These are phyloP conservation scores for Falco cherrug DNA, from an alignment of 2,797 vertebrate species.

Conservation along the genomic window DNA sequence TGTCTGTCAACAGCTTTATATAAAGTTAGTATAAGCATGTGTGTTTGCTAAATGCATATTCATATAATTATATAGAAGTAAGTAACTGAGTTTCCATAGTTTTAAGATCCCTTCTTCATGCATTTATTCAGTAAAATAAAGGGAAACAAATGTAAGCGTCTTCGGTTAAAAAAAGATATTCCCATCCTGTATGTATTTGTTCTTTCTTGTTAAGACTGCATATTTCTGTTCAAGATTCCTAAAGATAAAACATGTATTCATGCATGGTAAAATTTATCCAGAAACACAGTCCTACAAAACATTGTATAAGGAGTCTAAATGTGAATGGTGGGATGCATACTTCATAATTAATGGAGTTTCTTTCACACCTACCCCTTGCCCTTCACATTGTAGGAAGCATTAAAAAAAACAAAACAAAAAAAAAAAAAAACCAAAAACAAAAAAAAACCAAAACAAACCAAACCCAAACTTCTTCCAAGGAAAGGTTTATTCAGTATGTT, in stretches of 20 bases:
- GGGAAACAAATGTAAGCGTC: background rate
- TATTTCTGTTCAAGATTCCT: background rate
- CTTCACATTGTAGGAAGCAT: background rate
- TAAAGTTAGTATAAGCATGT: background rate
- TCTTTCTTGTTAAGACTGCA: background rate
- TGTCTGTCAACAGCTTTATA: background rate
- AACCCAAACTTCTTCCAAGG: background rate
- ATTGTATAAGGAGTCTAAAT: background rate
- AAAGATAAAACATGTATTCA: background rate
- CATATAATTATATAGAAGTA: background rate
- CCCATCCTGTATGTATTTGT: background rate
- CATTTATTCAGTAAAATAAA: background rate
- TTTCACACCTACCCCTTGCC: background rate
- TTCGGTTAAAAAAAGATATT: background rate
- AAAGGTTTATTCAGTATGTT: constrained; percentile 26
- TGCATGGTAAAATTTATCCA: background rate
- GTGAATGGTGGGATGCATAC: background rate
- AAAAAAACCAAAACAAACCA: too few species aligned
- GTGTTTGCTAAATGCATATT: background rate
- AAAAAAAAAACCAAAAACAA: too few species aligned
- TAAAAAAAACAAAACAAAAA: background rate
- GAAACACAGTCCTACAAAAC: background rate
- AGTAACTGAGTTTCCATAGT: background rate
- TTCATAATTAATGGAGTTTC: background rate
- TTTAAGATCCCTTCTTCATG: background rate